Evolutionary conservation across 2,888 invertebrate genomes (phyloP), one percentile per base, ranked within the genome.

Genomic region (Synergus laeviventris): DNA sequence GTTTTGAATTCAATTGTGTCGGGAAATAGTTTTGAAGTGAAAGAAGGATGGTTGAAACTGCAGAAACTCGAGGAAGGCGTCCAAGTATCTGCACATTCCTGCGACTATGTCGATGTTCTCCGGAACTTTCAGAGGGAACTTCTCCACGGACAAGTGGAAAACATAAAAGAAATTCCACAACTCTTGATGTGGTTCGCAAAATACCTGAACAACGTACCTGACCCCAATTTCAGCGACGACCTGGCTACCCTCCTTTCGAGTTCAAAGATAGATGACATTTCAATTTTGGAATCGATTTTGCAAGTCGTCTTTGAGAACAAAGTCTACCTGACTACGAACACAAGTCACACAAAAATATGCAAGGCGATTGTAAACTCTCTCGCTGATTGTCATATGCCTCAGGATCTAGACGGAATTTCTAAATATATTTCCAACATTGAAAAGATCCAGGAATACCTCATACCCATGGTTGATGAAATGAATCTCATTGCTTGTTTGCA

Each of bases 401-500:
- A 49, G 2, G 60, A 85, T 4, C 36, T 74, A 7, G 77, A 79
- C 8, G 81, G 81, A 38, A 83, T 85, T 38, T 16, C n/a, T 0
- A 81, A 86, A 18, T 87, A 85, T 21, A 80, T 82, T 7, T 80
- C 79, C 0, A 84, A 84, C 60, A 79, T 84, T 0, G 39, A 12
- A 0, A 85, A 81, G 60, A 86, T 90, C 73, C 81, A 81, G 45
- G 73, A 82, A 0, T 85, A 85, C 66, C 73, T 90, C 1, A 76
- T 78, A 18, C 61, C 61, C 0, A 73, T 87, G 18, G 81, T 85
- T 62, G 81, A 78, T 16, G 91, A 92, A 75, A 93, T 93, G 81
- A 89, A 94, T 79, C 91, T 93, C 74, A 91, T 92, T 31, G 91
- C 92, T 2, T 93, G 94, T 73, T 90, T 94, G 59, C 92, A 93